phyloP scores from a whole-genome alignment of 2,113 vertebrate species.

The Muntiacus muntjak region DNA sequence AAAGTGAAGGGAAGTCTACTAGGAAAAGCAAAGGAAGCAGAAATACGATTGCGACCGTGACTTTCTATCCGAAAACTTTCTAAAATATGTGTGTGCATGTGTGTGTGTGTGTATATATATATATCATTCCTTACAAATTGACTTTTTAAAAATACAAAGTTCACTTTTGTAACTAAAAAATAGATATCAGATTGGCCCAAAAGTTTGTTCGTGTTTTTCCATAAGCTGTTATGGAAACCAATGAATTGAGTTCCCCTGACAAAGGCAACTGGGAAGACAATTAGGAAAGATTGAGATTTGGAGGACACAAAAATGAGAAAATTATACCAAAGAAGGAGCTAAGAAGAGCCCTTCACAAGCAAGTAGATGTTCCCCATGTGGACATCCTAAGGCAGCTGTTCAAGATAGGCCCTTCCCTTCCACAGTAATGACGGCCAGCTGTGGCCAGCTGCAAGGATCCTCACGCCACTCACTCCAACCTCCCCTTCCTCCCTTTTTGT shows the following conservation, averaged over 20 bases:
- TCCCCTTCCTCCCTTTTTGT: neutral
- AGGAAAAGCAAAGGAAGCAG: neutral
- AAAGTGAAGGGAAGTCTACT: neutral
- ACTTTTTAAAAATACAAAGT: neutral
- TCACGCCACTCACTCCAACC: neutral
- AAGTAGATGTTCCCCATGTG: neutral
- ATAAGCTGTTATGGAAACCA: neutral
- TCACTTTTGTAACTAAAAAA: neutral
- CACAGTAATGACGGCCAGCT: neutral
- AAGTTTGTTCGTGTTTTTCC: neutral
- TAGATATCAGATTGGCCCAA: neutral
- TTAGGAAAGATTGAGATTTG: neutral
- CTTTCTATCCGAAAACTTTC: neutral
- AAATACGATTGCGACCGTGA: neutral
- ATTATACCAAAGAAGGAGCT: neutral
- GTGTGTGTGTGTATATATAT: neutral
- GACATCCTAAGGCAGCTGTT: neutral
- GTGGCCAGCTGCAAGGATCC: neutral
- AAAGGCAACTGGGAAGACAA: neutral
- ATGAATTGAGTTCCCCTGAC: neutral
- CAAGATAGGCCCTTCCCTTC: accelerated
- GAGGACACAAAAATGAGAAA: neutral
- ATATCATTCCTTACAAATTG: neutral
- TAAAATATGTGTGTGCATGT: neutral
- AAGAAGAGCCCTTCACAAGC: neutral